Percentiles rank a stretch among this genome's conserved stretches.
These are phyloP conservation scores for Popillia japonica DNA, from an alignment of 1,140 invertebrate species.

Conservation along the genomic window DNA sequence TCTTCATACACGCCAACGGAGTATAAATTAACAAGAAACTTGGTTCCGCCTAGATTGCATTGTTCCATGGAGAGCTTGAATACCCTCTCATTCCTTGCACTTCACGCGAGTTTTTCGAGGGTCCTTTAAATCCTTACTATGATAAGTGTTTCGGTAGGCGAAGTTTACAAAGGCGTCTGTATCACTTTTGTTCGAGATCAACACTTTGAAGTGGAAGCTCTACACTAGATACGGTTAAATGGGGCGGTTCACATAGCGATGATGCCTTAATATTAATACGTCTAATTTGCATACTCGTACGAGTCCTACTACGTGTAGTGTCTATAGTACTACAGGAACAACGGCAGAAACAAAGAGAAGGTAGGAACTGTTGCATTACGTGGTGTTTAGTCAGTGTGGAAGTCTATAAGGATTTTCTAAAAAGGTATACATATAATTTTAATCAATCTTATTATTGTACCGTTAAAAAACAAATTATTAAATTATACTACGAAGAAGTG, in stretches of 20 bases:
- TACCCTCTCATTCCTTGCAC: background rate
- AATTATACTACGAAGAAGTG: background rate
- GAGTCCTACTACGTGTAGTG: background rate
- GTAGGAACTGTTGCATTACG: background rate
- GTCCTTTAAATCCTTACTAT: slow-evolving; percentile 23
- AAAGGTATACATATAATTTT: background rate
- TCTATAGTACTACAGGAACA: background rate
- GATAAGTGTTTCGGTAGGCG: slow-evolving; percentile 28
- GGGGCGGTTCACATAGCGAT: background rate
- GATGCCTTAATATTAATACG: slow-evolving; percentile 21
- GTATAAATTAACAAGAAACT: slow-evolving; percentile 16
- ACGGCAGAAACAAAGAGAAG: background rate
- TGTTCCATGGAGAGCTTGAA: background rate
- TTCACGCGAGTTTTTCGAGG: background rate
- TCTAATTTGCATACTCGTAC: slow-evolving; percentile 28
- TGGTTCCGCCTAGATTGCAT: background rate
- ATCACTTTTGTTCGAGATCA: slow-evolving; percentile 25
- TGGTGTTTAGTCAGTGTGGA: background rate
- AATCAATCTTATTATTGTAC: background rate
- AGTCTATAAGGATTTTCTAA: background rate
- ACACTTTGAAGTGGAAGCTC: slow-evolving; percentile 22
- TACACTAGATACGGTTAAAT: background rate
- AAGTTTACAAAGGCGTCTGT: slow-evolving; percentile 27
- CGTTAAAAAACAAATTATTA: background rate
- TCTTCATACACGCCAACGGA: background rate